Conservation (phyloP, 2,888 invertebrate species). For the Gibbula magus region DNA sequence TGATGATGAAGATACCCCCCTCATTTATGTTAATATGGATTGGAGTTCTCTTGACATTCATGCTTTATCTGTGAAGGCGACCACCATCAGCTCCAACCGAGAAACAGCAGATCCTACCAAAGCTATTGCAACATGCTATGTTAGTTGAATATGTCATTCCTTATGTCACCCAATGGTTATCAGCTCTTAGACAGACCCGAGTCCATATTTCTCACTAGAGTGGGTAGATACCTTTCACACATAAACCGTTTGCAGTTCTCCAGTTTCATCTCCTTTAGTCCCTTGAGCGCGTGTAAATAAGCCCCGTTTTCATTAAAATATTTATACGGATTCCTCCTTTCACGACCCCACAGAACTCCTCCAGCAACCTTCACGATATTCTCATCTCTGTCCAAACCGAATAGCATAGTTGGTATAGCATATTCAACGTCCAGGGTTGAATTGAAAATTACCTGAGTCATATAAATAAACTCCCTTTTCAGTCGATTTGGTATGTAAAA, state of each 20-base stretch:
- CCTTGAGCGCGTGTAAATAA: neutral
- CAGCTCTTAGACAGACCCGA: too few species aligned
- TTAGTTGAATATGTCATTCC: too few species aligned
- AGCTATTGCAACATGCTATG: too few species aligned
- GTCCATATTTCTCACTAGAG: neutral
- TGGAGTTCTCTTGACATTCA: too few species aligned
- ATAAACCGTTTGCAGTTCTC: neutral
- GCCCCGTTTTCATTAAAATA: neutral
- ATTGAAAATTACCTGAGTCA: neutral
- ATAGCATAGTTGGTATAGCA: neutral
- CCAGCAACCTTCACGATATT: neutral
- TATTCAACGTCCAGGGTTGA: neutral
- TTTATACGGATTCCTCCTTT: neutral
- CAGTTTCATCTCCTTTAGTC: neutral
- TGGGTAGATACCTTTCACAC: neutral
- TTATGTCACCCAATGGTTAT: too few species aligned
- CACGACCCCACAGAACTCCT: neutral
- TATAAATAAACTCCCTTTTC: neutral
- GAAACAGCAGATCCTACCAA: too few species aligned
- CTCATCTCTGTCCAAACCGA: neutral
- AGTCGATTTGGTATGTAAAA: slow-evolving; percentile 11
- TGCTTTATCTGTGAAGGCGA: too few species aligned
- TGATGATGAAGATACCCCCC: too few species aligned
- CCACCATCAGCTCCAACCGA: too few species aligned
- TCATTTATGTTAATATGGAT: too few species aligned